These are phyloP conservation scores for Metallyticus violacea DNA, from an alignment of 2,888 invertebrate genomes.

Conservation along the genomic window DNA sequence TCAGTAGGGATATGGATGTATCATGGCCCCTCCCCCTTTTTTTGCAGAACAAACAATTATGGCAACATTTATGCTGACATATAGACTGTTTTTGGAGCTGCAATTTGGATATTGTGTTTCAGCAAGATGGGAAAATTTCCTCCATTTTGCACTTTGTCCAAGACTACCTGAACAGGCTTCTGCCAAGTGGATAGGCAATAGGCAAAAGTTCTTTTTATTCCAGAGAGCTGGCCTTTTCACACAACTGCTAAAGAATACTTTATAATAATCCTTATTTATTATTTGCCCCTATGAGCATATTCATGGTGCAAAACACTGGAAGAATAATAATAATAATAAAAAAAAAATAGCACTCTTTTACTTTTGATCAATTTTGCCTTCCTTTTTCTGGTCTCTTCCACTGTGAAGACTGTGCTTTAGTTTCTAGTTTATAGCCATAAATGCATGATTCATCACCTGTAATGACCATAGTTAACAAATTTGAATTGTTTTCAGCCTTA, in stretches of 20 bases:
- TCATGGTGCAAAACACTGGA: background rate
- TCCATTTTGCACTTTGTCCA: no score
- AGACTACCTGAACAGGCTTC: no score
- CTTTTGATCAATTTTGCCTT: background rate
- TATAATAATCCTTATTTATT: background rate
- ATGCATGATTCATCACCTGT: background rate
- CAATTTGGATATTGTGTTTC: no score
- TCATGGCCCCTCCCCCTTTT: no score
- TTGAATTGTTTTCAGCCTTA: background rate
- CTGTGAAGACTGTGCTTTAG: background rate
- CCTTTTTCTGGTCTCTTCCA: no score
- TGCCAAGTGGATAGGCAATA: no score
- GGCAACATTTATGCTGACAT: no score
- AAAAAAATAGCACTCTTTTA: background rate
- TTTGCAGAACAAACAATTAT: no score
- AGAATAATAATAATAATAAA: background rate
- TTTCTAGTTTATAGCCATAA: background rate
- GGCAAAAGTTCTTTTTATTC: no score
- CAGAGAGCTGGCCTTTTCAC: background rate
- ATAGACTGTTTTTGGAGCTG: no score
- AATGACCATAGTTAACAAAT: background rate
- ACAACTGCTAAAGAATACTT: background rate
- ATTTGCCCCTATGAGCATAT: background rate
- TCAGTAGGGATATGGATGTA: no score
- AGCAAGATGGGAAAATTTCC: no score